phyloP scores from a whole-genome alignment of 2,888 invertebrate species.

The Corbicula japonica region DNA sequence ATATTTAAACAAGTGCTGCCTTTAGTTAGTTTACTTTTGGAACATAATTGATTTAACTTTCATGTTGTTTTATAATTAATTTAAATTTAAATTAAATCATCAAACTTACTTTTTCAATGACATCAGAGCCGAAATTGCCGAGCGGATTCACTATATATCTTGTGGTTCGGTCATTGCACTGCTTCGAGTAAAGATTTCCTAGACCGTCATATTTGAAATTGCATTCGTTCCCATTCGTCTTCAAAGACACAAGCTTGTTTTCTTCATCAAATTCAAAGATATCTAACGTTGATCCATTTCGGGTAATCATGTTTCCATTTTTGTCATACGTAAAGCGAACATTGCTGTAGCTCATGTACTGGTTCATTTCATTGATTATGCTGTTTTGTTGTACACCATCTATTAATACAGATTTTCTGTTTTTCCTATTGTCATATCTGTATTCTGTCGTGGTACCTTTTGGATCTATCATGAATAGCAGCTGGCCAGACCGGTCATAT shows the following conservation, averaged over 20 bases:
- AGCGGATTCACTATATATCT: constrained; percentile 4
- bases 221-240: neutral
- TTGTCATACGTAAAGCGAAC: constrained; percentile 6
- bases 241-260: constrained; percentile 17
- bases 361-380: constrained; percentile 12
- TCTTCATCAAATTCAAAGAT: constrained; percentile 16
- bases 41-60: neutral
- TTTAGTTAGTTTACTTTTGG: too few relatives aligned
- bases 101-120: constrained; percentile 16
- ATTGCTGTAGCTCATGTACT: constrained; percentile 4
- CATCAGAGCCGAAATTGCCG: constrained; percentile 15
- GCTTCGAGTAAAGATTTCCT: constrained; percentile 6
- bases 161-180: constrained; percentile 5
- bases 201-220: constrained; percentile 17
- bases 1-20: too few relatives aligned
- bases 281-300: neutral
- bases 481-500: constrained; percentile 33
- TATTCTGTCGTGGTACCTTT: constrained; percentile 1
- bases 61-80: neutral
- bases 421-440: constrained; percentile 21
- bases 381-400: neutral
- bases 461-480: constrained; percentile 20
- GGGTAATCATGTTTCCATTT: constrained; percentile 21
- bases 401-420: neutral
- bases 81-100: neutral